Base-by-base conservation (phyloP, 1,140 invertebrate species). In the Dendrolimus punctatus region DNA sequence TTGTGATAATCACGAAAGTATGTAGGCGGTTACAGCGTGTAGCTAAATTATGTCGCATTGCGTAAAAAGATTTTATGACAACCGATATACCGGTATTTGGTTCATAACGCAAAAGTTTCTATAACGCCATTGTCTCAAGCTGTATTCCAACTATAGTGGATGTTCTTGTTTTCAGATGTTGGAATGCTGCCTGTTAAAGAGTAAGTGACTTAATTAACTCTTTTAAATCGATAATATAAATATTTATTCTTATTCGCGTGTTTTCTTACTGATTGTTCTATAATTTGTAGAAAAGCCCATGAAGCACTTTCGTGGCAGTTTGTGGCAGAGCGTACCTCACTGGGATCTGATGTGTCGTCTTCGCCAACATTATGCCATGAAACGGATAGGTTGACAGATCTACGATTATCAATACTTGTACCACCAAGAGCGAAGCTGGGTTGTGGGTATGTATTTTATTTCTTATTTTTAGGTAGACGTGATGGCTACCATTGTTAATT, bases 161-260 rank as follows among this genome's bases (percentile, higher is more conserved):
- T 38, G 7, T 8, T 38, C 39, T 43, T 45, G 37, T 9, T 51
- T 91, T 62, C 88, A 93, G 92, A 93, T 88, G 93, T 96, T 58
- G 95, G 95, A 56, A 96, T 96, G 94, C 90, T 97, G 68, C 95
- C 95, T 44, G 91, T 95, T 2, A 95, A 95, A 91, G 94, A 96
- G 95, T 96, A 90, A 95, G 94, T 94, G 60, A 40, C 4, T 51
- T 8, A 39, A 39, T 40, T 5, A 39, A n/a, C 44, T 51, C 44
- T 38, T 54, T 57, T 38, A 37, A 10, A 40, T 39, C 41, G n/a
- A 53, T 40, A 52, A 23, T 46, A 8, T 10, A 5, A 8, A 46
- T 55, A 45, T 51, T 8, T 56, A 46, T 38, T 46, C 47, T 52
- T 7, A 7, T 53, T 46, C 49, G 37, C 9, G 10, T 37, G 49